Percentiles rank a stretch among this genome's conserved stretches.
Evolutionary conservation across 2,113 vertebrate genomes (phyloP).

Genomic region (Picathartes gymnocephalus): DNA sequence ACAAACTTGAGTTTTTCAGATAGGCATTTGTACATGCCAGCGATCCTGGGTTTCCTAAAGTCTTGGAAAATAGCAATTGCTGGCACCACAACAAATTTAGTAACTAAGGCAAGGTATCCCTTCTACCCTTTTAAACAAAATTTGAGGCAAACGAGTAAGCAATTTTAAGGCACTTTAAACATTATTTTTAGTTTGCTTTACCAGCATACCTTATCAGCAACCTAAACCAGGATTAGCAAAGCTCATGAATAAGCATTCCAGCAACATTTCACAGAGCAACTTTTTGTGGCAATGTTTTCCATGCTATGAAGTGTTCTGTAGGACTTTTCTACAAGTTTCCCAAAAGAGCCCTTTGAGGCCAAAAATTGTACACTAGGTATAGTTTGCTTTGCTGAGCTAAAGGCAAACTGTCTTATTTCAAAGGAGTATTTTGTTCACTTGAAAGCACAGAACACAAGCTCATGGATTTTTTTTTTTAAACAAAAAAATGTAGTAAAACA

Average conservation of each 20-base stretch:
- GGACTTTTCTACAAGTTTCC: conserved; percentile 1
- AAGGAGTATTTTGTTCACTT: neutral
- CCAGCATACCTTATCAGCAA: conserved; percentile 10
- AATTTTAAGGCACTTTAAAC: conserved; percentile 79
- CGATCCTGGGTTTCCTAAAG: conserved; percentile 54
- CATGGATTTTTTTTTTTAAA: neutral
- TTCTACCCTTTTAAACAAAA: conserved; percentile 34
- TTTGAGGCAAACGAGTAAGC: conserved; percentile 69
- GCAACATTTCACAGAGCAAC: conserved; percentile 29
- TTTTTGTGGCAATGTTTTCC: neutral
- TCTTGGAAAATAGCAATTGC: conserved; percentile 54
- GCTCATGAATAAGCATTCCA: neutral
- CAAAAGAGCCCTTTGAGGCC: conserved; percentile 26
- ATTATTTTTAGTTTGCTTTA: conserved; percentile 35
- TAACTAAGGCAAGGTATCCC: conserved; percentile 63
- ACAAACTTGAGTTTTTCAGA: conserved; percentile 32
- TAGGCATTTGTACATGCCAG: conserved; percentile 15
- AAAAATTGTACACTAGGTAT: neutral
- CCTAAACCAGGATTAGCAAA: conserved; percentile 12
- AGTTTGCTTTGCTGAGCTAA: neutral
- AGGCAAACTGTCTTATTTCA: neutral
- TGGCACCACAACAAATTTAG: conserved; percentile 52
- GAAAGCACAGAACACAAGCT: conserved; percentile 14
- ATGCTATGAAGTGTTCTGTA: conserved; percentile 4
- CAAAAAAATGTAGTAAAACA: neutral